A percentile compares a stretch with the other conserved stretches of the same genome.
Conservation (phyloP, 2,797 vertebrate genomes). For the Malacoctenus gilli region DNA sequence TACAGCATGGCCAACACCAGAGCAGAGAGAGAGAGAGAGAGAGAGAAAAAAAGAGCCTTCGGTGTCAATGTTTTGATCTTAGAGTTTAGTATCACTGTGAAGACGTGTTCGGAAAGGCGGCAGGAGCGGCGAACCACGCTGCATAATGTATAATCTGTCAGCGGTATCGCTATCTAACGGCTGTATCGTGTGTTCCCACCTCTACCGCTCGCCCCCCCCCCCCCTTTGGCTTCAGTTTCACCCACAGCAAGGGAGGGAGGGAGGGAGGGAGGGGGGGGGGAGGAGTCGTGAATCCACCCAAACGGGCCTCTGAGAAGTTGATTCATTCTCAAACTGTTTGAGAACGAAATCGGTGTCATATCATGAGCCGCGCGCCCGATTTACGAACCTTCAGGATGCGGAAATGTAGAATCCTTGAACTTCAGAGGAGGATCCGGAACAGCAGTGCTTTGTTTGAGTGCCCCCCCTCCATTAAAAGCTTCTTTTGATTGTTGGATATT, state of each 20-base stretch:
- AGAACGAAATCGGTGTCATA: not conserved
- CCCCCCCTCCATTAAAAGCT: not conserved
- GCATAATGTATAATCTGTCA: slow-evolving; percentile 35
- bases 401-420: not conserved
- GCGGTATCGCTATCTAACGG: slow-evolving; percentile 26
- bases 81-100: not conserved
- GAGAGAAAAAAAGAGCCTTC: too few relatives aligned
- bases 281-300: too few relatives aligned
- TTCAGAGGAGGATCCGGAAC: not conserved
- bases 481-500: not conserved
- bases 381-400: not conserved
- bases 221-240: slow-evolving; percentile 43
- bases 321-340: not conserved
- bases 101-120: not conserved
- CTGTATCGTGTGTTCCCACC: slow-evolving; percentile 57
- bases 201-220: slow-evolving; percentile 36
- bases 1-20: not conserved
- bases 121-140: not conserved
- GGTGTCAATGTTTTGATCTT: not conserved
- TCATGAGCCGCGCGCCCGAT: not conserved
- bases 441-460: not conserved
- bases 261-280: too few relatives aligned
- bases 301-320: not conserved
- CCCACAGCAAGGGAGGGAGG: slow-evolving; percentile 18
- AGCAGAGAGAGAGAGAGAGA: not conserved